Conservation (phyloP, 2,888 invertebrate genomes). For the Coleophora flavipennella region DNA sequence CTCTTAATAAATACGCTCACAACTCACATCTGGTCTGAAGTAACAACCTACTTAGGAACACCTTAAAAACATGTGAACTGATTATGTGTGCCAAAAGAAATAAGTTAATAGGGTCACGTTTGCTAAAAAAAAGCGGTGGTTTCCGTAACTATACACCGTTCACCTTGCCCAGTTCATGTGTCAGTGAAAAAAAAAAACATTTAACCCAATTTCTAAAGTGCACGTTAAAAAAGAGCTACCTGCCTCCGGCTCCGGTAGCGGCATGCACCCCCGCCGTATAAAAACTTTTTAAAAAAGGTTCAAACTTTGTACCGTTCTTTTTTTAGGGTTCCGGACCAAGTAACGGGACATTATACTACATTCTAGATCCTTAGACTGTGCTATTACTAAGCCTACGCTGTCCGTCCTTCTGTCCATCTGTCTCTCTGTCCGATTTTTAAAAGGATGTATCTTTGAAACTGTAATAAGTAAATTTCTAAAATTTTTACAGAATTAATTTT, state of each 20-base stretch:
- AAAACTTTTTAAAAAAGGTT: constrained; percentile 24
- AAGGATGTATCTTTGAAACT: too few species aligned
- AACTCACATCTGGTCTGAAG: neutral
- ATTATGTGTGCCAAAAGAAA: constrained; percentile 40
- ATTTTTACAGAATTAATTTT: too few species aligned
- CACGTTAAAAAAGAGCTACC: constrained; percentile 51
- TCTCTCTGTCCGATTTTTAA: too few species aligned
- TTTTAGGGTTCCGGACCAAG: too few species aligned
- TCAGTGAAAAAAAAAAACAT: constrained; percentile 51
- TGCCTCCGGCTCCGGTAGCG: constrained; percentile 59
- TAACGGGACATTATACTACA: too few species aligned
- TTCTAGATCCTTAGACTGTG: too few species aligned
- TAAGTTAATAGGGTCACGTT: constrained; percentile 57
- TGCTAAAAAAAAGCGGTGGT: constrained; percentile 46
- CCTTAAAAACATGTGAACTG: constrained; percentile 40
- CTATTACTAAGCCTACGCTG: too few species aligned
- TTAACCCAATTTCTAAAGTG: constrained; percentile 63
- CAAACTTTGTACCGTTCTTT: constrained; percentile 44
- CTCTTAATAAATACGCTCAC: neutral
- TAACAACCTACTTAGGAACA: constrained; percentile 6
- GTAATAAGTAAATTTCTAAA: too few species aligned
- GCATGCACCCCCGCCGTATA: constrained; percentile 32
- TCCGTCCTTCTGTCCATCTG: too few species aligned
- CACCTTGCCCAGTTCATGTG: constrained; percentile 61
- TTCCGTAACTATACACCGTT: constrained; percentile 67